Evolutionary conservation across 1,140 invertebrate genomes (phyloP).

Genomic region (Sitodiplosis mosellana): DNA sequence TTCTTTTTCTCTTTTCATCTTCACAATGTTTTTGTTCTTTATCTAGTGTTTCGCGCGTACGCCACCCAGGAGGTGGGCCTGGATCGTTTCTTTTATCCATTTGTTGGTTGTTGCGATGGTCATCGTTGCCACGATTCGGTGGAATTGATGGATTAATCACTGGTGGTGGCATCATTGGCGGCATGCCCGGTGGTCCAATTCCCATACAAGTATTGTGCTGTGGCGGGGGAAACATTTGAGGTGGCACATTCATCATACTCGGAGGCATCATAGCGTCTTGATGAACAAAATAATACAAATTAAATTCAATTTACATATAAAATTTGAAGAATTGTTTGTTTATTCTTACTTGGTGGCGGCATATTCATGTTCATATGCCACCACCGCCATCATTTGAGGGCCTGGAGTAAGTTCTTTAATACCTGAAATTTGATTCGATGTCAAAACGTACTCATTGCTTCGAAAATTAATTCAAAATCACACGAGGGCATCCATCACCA

Average conservation of each 20-base stretch:
- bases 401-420: conserved; percentile 42
- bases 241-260: conserved; percentile 21
- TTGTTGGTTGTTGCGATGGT: conserved; percentile 15
- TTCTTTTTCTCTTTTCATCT: conserved; percentile 3
- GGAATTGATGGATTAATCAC: conserved; percentile 27
- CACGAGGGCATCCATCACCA: conserved; percentile 30
- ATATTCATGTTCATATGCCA: conserved; percentile 21
- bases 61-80: conserved; percentile 15
- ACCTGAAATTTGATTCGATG: conserved; percentile 15
- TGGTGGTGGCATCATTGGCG: conserved; percentile 9
- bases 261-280: conserved; percentile 17
- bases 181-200: conserved; percentile 12
- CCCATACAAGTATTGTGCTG: conserved; percentile 16
- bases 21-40: conserved; percentile 14
- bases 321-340: too few species aligned
- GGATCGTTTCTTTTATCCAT: conserved; percentile 17
- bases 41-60: too few species aligned
- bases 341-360: conserved; percentile 13
- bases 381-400: conserved; percentile 16
- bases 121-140: conserved; percentile 25
- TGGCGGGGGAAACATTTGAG: conserved; percentile 14
- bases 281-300: conserved; percentile 4
- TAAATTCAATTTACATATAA: too few species aligned
- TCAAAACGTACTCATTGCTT: too few species aligned
- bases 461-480: not conserved